These are phyloP conservation scores for Beroe ovata DNA, from an alignment of 37 sponge, comb jelly and placozoan species.

Conservation along the genomic window DNA sequence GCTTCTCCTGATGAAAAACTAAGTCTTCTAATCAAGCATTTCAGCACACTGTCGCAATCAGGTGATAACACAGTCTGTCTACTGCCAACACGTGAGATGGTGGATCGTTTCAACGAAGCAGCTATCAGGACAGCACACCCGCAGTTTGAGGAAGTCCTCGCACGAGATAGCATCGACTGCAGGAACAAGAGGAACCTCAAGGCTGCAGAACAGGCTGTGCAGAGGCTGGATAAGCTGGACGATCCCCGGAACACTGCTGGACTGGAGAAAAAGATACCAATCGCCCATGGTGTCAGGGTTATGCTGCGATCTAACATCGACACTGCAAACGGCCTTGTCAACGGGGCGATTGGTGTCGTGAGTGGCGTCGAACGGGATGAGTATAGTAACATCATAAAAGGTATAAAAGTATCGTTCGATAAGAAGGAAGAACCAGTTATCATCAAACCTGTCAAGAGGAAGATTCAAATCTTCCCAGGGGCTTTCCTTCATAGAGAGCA, in stretches of 20 bases:
- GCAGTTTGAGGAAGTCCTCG: not conserved
- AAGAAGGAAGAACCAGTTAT: not conserved
- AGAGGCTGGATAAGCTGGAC: constrained; percentile 13
- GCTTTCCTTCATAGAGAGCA: not conserved
- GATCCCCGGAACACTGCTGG: constrained; percentile 22
- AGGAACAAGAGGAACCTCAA: not conserved
- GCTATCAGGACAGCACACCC: not conserved
- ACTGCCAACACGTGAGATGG: not conserved
- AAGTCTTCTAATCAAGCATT: not conserved
- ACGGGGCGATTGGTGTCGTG: not conserved
- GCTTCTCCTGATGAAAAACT: not conserved
- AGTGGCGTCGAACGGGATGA: not conserved
- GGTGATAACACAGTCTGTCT: constrained; percentile 14
- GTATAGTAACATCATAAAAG: not conserved
- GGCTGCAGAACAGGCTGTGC: not conserved
- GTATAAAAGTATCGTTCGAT: not conserved
- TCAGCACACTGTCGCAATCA: not conserved
- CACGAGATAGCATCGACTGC: not conserved
- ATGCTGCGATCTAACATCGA: constrained; percentile 4
- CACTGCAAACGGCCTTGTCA: not conserved
- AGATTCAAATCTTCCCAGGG: not conserved
- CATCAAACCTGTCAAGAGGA: not conserved
- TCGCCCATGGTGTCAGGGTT: not conserved
- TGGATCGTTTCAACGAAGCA: not conserved
- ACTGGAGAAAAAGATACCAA: not conserved